phyloP scores from a whole-genome alignment of 2,797 vertebrate species.

The Crocidura indochinensis region DNA sequence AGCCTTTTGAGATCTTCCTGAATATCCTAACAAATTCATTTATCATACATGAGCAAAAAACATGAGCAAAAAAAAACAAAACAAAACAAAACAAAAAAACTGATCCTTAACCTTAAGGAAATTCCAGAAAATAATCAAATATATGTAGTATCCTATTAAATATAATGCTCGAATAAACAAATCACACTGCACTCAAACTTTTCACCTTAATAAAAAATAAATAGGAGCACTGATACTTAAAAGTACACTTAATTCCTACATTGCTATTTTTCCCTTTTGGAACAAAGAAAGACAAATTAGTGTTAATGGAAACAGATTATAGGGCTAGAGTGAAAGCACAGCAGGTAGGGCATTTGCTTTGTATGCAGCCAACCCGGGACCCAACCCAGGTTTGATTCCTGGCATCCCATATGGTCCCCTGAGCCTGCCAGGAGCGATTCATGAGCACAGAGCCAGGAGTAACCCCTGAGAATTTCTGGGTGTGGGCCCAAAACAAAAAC shows the following conservation, averaged over 20 bases:
- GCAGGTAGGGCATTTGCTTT: too few species aligned
- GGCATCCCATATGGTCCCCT: too few species aligned
- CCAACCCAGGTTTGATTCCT: too few species aligned
- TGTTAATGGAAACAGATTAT: slow-evolving; percentile 49
- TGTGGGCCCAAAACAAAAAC: too few species aligned
- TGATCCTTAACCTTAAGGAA: slow-evolving; percentile 4
- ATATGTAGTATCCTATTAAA: slow-evolving; percentile 30
- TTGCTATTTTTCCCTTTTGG: slow-evolving; percentile 44
- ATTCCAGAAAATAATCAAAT: slow-evolving; percentile 54
- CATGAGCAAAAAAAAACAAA: slow-evolving; percentile 35
- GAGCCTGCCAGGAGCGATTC: too few species aligned
- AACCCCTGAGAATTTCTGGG: too few species aligned
- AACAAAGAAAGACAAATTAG: slow-evolving; percentile 20
- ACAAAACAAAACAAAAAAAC: slow-evolving; percentile 30
- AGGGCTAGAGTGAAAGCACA: background rate
- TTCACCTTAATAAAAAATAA: slow-evolving; percentile 39
- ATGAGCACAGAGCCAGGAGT: too few species aligned
- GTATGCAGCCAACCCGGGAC: too few species aligned
- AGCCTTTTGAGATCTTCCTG: slow-evolving; percentile 36
- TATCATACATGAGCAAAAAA: slow-evolving; percentile 16
- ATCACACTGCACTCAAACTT: slow-evolving; percentile 51
- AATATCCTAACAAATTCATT: slow-evolving; percentile 53
- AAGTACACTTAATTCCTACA: slow-evolving; percentile 38
- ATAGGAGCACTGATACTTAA: slow-evolving; percentile 41
- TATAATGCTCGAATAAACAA: background rate